phyloP scores from a whole-genome alignment of 2,113 vertebrate species.

The Microcebus griseorufus region DNA sequence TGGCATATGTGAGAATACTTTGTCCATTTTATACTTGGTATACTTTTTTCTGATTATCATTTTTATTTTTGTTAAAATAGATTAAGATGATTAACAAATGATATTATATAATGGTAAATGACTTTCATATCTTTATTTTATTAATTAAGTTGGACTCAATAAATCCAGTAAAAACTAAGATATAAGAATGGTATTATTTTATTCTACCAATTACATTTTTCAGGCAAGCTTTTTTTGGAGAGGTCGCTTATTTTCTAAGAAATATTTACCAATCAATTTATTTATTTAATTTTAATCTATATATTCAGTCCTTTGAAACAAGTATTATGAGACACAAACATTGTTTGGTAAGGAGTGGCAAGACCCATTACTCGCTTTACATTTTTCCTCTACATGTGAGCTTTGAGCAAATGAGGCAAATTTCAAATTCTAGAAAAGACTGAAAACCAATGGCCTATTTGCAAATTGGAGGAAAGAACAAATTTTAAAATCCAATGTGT shows the following conservation, averaged over 20 bases:
- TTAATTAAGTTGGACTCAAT: not conserved
- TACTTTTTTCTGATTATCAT: not conserved
- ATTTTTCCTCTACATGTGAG: not conserved
- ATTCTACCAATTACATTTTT: conserved; percentile 14
- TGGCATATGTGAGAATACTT: not conserved
- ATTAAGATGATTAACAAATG: not conserved
- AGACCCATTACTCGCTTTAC: not conserved
- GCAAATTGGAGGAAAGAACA: not conserved
- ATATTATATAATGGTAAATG: not conserved
- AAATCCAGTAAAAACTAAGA: not conserved
- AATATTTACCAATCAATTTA: not conserved
- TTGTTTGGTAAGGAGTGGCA: not conserved
- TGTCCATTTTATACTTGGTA: not conserved
- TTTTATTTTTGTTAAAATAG: conserved; percentile 24
- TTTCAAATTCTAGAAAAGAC: too few species aligned
- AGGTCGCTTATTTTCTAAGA: not conserved
- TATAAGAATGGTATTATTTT: not conserved
- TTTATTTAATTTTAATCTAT: not conserved
- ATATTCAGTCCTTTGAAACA: not conserved
- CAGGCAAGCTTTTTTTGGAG: not conserved
- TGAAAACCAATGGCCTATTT: not conserved
- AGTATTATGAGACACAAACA: not conserved
- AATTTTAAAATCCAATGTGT: not conserved
- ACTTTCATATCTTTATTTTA: not conserved
- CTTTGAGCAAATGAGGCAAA: not conserved